These are phyloP conservation scores for Elysia crispata DNA, from an alignment of 2,888 invertebrate species.

Conservation along the genomic window DNA sequence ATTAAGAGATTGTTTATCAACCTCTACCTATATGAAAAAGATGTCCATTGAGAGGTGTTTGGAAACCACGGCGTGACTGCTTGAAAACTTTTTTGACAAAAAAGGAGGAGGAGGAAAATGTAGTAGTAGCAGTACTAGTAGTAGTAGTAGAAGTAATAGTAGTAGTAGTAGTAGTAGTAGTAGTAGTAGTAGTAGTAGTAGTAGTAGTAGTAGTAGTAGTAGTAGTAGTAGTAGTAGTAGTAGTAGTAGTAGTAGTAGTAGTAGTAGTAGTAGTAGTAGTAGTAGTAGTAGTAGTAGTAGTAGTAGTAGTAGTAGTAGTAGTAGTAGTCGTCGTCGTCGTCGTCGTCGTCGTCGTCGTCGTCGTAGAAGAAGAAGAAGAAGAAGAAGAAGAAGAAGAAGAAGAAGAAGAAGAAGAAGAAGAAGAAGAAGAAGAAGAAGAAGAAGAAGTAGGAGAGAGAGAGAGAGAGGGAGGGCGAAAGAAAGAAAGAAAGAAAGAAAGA, in stretches of 20 bases:
- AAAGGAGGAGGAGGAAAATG: too few species aligned
- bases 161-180: constrained; percentile 38
- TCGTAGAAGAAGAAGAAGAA: too few species aligned
- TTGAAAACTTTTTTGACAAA: too few species aligned
- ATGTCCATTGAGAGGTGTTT: too few species aligned
- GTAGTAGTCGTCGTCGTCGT: too few species aligned
- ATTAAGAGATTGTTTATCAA: too few species aligned
- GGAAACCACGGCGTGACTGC: too few species aligned
- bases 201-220: constrained; percentile 30
- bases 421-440: constrained; percentile 11
- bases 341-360: too few species aligned
- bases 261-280: constrained; percentile 30
- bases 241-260: constrained; percentile 42
- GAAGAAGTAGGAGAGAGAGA: background rate
- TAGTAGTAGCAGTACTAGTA: too few species aligned
- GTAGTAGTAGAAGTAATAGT: too few species aligned
- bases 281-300: constrained; percentile 43
- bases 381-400: constrained; percentile 14
- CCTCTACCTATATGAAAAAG: too few species aligned
- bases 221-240: constrained; percentile 43
- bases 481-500: constrained; percentile 13
- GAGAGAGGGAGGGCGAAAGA: constrained; percentile 28
- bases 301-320: too few species aligned
- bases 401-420: constrained; percentile 40
- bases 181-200: constrained; percentile 28